These are phyloP conservation scores for Samia ricini DNA, from an alignment of 1,140 invertebrate genomes.

Conservation along the genomic window DNA sequence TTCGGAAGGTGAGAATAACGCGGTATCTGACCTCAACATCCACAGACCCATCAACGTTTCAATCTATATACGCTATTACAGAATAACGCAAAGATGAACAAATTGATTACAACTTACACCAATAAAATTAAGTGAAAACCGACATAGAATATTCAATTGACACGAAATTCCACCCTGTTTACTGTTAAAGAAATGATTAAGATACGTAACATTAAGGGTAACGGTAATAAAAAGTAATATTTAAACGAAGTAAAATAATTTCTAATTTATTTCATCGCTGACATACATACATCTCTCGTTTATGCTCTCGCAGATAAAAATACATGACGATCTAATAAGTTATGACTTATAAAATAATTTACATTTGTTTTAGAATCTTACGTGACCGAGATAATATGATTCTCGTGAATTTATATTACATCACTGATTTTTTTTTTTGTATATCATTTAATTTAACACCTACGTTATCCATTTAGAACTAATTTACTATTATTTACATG, in stretches of 20 bases:
- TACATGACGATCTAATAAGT: not conserved
- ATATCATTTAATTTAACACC: not conserved
- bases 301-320: not conserved
- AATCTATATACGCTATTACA: too few relatives aligned
- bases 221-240: not conserved
- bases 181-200: not conserved
- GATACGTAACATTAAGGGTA: not conserved
- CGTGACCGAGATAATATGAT: not conserved
- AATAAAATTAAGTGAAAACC: not conserved
- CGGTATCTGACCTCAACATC: too few relatives aligned
- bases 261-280: not conserved
- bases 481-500: too few relatives aligned
- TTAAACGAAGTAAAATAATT: not conserved
- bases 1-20: too few relatives aligned
- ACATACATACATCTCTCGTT: not conserved
- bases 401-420: not conserved
- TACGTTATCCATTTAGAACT: too few relatives aligned
- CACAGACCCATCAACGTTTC: too few relatives aligned
- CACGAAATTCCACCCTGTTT: not conserved
- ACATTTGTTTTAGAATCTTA: not conserved
- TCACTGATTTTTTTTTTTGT: not conserved
- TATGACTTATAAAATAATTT: not conserved
- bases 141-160: not conserved
- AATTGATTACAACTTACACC: not conserved
- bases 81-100: not conserved